Evolutionary conservation across 1,140 invertebrate genomes (phyloP).

Genomic region (Odontomachus brunneus): DNA sequence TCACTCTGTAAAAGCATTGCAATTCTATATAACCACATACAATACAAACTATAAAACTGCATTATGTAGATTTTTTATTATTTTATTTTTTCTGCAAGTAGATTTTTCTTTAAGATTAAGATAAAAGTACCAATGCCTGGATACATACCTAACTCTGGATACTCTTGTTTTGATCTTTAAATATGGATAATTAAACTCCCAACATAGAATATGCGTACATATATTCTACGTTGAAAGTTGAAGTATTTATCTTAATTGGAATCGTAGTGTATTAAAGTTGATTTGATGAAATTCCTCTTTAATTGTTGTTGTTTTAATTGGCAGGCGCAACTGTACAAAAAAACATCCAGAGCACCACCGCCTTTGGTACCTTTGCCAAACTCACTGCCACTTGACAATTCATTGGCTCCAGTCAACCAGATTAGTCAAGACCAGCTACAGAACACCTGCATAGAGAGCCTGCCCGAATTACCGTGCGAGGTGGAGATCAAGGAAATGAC

Average conservation of each 20-base stretch:
- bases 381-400: constrained; percentile 66
- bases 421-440: constrained; percentile 43
- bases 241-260: neutral
- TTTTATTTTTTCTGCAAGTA: too few species aligned
- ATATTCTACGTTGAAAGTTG: too few species aligned
- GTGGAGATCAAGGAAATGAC: constrained; percentile 80
- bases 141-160: too few species aligned
- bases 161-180: too few species aligned
- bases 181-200: too few species aligned
- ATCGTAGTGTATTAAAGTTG: neutral
- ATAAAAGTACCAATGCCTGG: too few species aligned
- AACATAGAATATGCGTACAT: too few species aligned
- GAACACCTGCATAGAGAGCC: constrained; percentile 61
- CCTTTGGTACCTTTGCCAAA: constrained; percentile 78
- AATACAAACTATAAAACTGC: too few species aligned
- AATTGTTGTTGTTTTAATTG: constrained; percentile 19
- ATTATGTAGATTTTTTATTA: too few species aligned
- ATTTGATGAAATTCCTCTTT: neutral
- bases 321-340: constrained; percentile 79
- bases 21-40: too few species aligned
- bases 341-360: constrained; percentile 79
- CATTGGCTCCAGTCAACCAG: constrained; percentile 38
- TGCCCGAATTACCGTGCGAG: constrained; percentile 78
- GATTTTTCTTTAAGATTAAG: too few species aligned
- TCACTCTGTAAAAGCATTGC: too few species aligned